Conservation (phyloP, 23 tunicate genomes). For the Ascidia mentula region DNA sequence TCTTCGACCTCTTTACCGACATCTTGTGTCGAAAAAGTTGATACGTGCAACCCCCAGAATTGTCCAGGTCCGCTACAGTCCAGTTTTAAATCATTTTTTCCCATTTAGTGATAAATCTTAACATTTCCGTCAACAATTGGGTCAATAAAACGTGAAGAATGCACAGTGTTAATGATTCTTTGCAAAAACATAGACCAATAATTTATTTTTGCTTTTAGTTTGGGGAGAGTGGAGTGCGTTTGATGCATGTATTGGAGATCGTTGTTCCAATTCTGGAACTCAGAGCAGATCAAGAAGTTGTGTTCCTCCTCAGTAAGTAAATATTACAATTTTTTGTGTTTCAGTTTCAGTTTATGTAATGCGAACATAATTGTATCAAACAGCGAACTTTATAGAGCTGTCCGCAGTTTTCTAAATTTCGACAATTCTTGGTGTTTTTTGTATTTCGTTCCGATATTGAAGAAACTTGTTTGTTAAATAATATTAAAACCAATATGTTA, state of each 20-base stretch:
- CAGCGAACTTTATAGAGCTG: too few relatives aligned
- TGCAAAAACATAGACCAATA: too few relatives aligned
- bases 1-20: background rate
- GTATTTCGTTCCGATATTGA: too few relatives aligned
- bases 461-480: too few relatives aligned
- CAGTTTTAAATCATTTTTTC: background rate
- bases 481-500: too few relatives aligned
- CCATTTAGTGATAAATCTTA: too few relatives aligned
- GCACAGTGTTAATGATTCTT: too few relatives aligned
- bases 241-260: background rate
- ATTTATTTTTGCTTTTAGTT: background rate
- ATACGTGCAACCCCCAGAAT: background rate
- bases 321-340: background rate
- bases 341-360: background rate
- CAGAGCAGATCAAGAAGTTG: background rate
- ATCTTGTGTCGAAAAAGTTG: background rate
- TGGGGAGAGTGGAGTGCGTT: background rate
- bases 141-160: too few relatives aligned
- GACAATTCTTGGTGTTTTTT: too few relatives aligned
- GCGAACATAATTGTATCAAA: too few relatives aligned
- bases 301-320: background rate
- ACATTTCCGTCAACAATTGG: too few relatives aligned
- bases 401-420: too few relatives aligned
- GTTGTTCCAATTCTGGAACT: background rate
- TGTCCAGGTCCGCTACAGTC: background rate